Percentiles rank a stretch among this genome's conserved stretches.
These are phyloP conservation scores for Ochropleura plecta DNA, from an alignment of 2,888 invertebrate species.

Conservation along the genomic window DNA sequence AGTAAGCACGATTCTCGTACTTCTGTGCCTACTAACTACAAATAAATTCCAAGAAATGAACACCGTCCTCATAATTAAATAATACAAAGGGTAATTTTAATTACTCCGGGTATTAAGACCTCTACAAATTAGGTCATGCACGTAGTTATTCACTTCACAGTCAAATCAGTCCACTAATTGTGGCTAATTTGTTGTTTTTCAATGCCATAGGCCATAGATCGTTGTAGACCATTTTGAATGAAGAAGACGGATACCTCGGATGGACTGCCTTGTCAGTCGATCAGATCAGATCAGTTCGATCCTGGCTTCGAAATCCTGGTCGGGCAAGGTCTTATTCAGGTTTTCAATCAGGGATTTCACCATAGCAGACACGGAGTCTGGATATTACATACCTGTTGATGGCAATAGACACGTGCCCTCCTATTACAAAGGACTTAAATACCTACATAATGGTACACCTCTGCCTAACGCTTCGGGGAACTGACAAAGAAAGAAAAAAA, in stretches of 20 bases:
- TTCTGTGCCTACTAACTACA: constrained; percentile 6
- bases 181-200: constrained; percentile 32
- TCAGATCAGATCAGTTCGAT: too few relatives aligned
- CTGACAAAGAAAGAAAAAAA: too few relatives aligned
- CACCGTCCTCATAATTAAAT: constrained; percentile 32
- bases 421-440: too few relatives aligned
- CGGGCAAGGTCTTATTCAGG: too few relatives aligned
- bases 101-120: constrained; percentile 43
- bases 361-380: too few relatives aligned
- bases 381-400: too few relatives aligned
- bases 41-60: constrained; percentile 10
- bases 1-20: constrained; percentile 19
- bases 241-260: neutral
- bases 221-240: constrained; percentile 2
- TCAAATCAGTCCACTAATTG: constrained; percentile 8
- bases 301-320: too few relatives aligned
- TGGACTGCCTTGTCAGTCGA: too few relatives aligned
- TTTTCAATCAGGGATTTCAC: too few relatives aligned
- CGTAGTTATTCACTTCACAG: constrained; percentile 28
- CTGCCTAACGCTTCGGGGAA: too few relatives aligned
- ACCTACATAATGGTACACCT: too few relatives aligned
- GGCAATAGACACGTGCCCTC: too few relatives aligned
- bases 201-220: constrained; percentile 29
- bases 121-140: constrained; percentile 44
- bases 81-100: constrained; percentile 43